Base-by-base conservation (phyloP, 2,113 vertebrate species). In the Rhinolophus ferrumequinum region DNA sequence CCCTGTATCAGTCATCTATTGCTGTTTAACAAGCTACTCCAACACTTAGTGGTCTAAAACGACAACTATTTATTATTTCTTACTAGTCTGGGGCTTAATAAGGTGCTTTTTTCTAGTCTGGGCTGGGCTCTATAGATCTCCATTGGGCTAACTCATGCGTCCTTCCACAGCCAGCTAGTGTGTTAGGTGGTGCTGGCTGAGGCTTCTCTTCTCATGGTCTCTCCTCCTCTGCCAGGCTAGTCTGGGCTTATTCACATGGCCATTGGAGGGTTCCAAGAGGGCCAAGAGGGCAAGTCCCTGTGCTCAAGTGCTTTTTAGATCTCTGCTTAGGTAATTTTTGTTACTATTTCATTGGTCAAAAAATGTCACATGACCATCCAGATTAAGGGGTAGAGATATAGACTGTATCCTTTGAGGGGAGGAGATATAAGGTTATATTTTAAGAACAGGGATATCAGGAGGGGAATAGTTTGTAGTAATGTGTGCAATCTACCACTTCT, bases 321-420 rank as follows among this genome's bases (percentile, higher is more conserved):
- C 44, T 81, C 41, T 62, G n/a, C 38, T 54, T 50, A 22, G 52
- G 52, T 33, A 18, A 79, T 35, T 93, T 79, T 54, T 82, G 13
- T 76, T 89, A 33, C 35, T 54, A 19, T 89, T 18, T 92, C 41
- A n/a, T 44, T 96, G 94, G 82, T 28, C 72, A 56, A 64, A 84
- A 56, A 10, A 76, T 81, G 21, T 66, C 72, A 84, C 30, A 21
- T 26, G 38, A 7, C 70, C 33, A 30, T 47, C 16, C 8, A 80
- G 64, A 92, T 67, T 50, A 58, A 83, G 35, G 54, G 44, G 6
- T 81, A 76, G n/a, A 67, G 26, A 88, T 69, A 62, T 15, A 69
- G 83, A 47, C 47, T 84, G 24, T 60, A 64, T 44, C 35, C 14
- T 15, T 67, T 84, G 70, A 21, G 84, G 47, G 47, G 62, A 94